phyloP scores from a whole-genome alignment of 2,113 vertebrate genomes.

The Sinocyclocheilus grahami region DNA sequence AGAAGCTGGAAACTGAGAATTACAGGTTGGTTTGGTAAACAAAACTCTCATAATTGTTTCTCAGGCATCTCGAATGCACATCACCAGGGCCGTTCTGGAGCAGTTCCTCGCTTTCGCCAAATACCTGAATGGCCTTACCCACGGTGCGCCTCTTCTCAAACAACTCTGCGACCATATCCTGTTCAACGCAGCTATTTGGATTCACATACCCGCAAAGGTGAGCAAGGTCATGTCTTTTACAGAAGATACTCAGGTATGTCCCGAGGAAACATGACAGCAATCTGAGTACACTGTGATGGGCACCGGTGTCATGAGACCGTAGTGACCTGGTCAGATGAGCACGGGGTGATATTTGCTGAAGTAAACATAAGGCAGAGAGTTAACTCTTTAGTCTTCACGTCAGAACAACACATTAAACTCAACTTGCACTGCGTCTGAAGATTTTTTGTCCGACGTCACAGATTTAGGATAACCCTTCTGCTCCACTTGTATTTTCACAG shows the following conservation, averaged over 20 bases:
- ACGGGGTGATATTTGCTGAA: not conserved
- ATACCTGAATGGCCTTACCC: slow-evolving; percentile 95
- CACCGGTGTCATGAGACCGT: not conserved
- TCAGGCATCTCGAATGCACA: slow-evolving; percentile 94
- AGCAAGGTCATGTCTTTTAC: slow-evolving; percentile 23
- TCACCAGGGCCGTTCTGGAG: slow-evolving; percentile 94
- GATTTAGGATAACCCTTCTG: not conserved
- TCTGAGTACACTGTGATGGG: not conserved
- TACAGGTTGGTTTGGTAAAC: not conserved
- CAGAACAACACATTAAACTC: not conserved
- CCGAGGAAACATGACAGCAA: not conserved
- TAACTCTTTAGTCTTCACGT: not conserved
- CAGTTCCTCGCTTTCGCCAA: slow-evolving; percentile 98
- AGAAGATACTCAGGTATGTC: not conserved
- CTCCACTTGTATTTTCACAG: not conserved
- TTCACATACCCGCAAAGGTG: slow-evolving; percentile 98
- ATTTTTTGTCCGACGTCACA: too few species aligned
- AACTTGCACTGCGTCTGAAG: not conserved
- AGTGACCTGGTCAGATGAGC: slow-evolving; percentile 1
- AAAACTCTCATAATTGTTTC: slow-evolving; percentile 23
- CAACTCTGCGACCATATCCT: slow-evolving; percentile 98
- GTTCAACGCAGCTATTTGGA: slow-evolving; percentile 99
- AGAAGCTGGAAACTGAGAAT: not conserved
- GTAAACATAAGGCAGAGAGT: not conserved
- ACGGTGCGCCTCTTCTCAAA: slow-evolving; percentile 94